Conservation (phyloP, 2,113 vertebrate species). For the Ophiodon elongatus region DNA sequence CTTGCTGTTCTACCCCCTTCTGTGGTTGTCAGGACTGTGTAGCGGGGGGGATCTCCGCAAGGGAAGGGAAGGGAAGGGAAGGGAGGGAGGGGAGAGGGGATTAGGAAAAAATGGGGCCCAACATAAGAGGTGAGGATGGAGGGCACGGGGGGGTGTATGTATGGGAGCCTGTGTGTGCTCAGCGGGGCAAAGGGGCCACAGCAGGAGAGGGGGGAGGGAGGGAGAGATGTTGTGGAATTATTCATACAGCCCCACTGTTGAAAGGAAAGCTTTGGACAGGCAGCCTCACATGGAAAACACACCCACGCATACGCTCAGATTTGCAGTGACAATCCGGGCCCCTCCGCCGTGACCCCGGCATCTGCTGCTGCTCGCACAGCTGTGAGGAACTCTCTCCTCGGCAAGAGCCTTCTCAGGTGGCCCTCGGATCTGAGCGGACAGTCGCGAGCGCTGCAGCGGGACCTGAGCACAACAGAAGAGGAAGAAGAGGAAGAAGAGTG, state of each 20-base stretch:
- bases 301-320: constrained; percentile 67
- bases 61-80: background rate
- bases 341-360: constrained; percentile 75
- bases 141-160: constrained; percentile 35
- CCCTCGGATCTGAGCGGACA: constrained; percentile 67
- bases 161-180: constrained; percentile 58
- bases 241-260: constrained; percentile 71
- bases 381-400: constrained; percentile 64
- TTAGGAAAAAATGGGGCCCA: constrained; percentile 52
- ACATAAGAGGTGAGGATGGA: constrained; percentile 42
- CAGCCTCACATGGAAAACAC: constrained; percentile 52
- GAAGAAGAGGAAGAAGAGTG: background rate
- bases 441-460: background rate
- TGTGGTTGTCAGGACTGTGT: constrained; percentile 58
- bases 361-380: constrained; percentile 76
- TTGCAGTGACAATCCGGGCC: constrained; percentile 69
- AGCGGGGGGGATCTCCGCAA: constrained; percentile 1
- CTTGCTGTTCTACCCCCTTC: constrained; percentile 56
- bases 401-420: constrained; percentile 49
- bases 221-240: constrained; percentile 63
- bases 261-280: constrained; percentile 76
- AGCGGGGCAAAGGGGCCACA: constrained; percentile 45
- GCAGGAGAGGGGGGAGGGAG: constrained; percentile 7
- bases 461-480: background rate
- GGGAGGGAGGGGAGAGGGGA: constrained; percentile 11